These are phyloP conservation scores for Xenops minutus DNA, from an alignment of 2,797 vertebrate species.

Conservation along the genomic window DNA sequence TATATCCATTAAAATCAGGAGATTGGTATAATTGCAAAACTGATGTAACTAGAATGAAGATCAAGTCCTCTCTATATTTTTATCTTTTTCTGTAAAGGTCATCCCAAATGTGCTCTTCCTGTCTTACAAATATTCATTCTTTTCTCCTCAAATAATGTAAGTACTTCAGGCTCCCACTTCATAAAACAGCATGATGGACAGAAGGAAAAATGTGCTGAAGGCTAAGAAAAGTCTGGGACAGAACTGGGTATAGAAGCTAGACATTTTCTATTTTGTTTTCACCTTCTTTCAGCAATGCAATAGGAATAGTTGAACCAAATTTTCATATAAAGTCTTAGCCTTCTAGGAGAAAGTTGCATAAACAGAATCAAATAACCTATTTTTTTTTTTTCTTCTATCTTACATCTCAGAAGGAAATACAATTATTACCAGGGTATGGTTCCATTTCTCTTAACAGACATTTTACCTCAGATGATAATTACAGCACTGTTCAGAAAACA, in stretches of 20 bases:
- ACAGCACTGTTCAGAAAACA: not conserved
- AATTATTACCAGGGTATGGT: not conserved
- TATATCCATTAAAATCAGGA: not conserved
- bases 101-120: not conserved
- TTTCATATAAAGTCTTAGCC: not conserved
- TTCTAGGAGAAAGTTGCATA: not conserved
- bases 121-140: not conserved
- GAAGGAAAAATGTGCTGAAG: not conserved
- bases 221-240: not conserved
- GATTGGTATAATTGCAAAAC: not conserved
- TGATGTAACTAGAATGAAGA: not conserved
- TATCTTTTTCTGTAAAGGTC: not conserved
- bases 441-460: not conserved
- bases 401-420: not conserved
- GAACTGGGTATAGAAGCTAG: not conserved
- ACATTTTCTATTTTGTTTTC: not conserved
- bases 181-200: not conserved
- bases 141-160: not conserved
- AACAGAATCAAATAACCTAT: not conserved
- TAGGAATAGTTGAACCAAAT: not conserved
- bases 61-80: not conserved
- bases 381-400: not conserved
- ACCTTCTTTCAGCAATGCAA: not conserved
- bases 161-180: not conserved
- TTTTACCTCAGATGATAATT: not conserved